Evolutionary conservation across 2,113 vertebrate genomes (phyloP).

Genomic region (Neogale vison): DNA sequence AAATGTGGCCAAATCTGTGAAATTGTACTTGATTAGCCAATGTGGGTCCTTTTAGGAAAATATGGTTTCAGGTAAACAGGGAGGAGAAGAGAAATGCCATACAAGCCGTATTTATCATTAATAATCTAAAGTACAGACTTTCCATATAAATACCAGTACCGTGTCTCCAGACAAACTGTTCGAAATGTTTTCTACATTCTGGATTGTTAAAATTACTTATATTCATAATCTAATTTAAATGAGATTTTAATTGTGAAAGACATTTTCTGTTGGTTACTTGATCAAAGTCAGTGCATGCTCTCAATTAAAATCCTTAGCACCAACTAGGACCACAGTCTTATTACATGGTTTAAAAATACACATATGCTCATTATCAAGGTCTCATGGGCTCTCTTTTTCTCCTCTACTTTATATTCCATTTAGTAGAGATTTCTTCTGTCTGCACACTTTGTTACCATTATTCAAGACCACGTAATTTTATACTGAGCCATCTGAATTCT

Average conservation of each 20-base stretch:
- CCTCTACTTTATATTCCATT: background rate
- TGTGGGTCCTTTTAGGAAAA: background rate
- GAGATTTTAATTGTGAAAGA: background rate
- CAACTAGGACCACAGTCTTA: background rate
- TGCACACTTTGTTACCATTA: background rate
- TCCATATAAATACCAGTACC: background rate
- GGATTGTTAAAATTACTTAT: background rate
- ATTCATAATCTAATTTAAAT: background rate
- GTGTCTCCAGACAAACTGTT: background rate
- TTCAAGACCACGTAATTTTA: background rate
- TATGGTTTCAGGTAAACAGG: background rate
- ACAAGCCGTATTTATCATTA: background rate
- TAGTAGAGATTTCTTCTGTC: background rate
- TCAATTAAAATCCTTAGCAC: background rate
- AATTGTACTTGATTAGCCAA: background rate
- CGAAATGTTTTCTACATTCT: background rate
- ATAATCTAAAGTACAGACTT: background rate
- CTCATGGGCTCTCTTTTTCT: background rate
- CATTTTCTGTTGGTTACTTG: background rate
- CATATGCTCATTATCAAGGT: background rate
- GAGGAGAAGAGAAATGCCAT: background rate
- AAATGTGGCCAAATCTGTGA: background rate
- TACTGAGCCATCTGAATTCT: background rate
- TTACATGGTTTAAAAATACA: background rate
- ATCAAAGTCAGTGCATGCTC: background rate